Evolutionary conservation across 2,888 invertebrate species (phyloP).

Genomic region (Platycheirus rosarum): DNA sequence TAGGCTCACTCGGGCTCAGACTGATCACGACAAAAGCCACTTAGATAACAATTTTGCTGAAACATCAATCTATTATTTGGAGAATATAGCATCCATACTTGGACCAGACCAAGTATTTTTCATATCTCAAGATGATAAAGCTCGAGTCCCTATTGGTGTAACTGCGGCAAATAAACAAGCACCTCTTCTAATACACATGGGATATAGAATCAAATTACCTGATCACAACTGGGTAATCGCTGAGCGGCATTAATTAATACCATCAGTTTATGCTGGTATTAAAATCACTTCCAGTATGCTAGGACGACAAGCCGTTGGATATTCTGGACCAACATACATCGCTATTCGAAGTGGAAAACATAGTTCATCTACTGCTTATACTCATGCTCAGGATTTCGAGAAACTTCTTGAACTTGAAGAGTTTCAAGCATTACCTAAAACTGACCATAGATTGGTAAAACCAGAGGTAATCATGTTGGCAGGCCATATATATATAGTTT

Average conservation of each 20-base stretch:
- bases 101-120: conserved; percentile 35
- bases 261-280: conserved; percentile 67
- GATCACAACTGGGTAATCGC: conserved; percentile 64
- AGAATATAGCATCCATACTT: conserved; percentile 28
- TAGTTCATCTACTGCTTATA: too few relatives aligned
- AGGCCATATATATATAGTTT: conserved; percentile 27
- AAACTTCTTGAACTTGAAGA: conserved; percentile 6
- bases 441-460: conserved; percentile 50
- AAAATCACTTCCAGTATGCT: conserved; percentile 19
- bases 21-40: conserved; percentile 16
- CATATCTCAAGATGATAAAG: conserved; percentile 77
- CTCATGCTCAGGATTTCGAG: conserved; percentile 34
- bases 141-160: conserved; percentile 79
- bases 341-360: too few relatives aligned
- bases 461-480: conserved; percentile 24
- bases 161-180: conserved; percentile 79
- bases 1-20: conserved; percentile 17
- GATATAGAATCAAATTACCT: conserved; percentile 55
- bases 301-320: too few relatives aligned
- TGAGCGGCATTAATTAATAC: conserved; percentile 55
- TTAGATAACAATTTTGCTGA: conserved; percentile 17
- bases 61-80: conserved; percentile 28
- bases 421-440: conserved; percentile 16
- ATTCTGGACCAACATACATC: too few relatives aligned
- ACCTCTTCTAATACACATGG: conserved; percentile 75